These are phyloP conservation scores for Tragelaphus eurycerus DNA, from an alignment of 2,797 vertebrate species.

Conservation along the genomic window DNA sequence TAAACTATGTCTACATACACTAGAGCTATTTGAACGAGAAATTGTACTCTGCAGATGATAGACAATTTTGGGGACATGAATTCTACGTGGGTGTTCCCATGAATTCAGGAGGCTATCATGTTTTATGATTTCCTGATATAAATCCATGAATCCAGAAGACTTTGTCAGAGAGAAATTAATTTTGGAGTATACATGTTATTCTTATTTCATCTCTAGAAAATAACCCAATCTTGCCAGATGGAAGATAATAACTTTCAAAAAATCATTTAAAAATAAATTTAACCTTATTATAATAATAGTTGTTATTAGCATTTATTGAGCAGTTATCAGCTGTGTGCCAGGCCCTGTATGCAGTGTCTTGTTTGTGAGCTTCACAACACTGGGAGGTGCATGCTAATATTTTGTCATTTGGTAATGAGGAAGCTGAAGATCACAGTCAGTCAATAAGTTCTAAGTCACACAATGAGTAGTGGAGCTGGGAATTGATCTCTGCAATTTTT, in stretches of 20 bases:
- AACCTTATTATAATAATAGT: neutral
- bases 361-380: neutral
- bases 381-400: neutral
- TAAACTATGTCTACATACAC: neutral
- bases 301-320: neutral
- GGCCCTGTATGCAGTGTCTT: neutral
- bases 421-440: neutral
- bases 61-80: neutral
- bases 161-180: conserved; percentile 10
- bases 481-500: neutral
- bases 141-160: neutral
- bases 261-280: conserved; percentile 10
- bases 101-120: neutral
- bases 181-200: neutral
- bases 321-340: neutral
- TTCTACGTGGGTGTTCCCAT: neutral
- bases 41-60: neutral
- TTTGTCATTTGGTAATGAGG: neutral
- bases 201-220: neutral
- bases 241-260: conserved; percentile 2
- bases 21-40: neutral
- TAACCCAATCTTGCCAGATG: neutral
- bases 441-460: neutral
- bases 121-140: neutral
- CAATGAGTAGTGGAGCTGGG: neutral